Evolutionary conservation across 2,888 invertebrate species (phyloP).

Genomic region (Platycnemis pennipes): DNA sequence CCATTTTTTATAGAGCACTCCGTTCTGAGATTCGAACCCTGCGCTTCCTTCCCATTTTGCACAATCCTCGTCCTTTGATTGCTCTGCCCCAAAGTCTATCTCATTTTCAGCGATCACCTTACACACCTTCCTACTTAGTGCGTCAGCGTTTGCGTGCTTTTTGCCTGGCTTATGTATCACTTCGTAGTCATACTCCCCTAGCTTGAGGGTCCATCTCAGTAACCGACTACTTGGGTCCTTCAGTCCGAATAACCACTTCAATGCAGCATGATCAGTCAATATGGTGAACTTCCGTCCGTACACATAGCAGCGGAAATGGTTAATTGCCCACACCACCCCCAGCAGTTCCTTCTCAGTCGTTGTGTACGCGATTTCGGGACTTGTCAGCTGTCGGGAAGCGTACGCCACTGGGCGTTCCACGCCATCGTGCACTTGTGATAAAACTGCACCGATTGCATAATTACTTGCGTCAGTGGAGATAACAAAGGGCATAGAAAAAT

Average conservation of each 20-base stretch:
- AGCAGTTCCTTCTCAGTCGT: too few relatives aligned
- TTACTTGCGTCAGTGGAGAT: too few relatives aligned
- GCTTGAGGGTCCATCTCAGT: background rate
- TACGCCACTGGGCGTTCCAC: background rate
- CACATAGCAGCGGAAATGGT: background rate
- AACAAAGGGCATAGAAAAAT: too few relatives aligned
- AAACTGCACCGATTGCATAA: background rate
- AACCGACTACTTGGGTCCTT: background rate
- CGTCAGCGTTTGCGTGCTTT: background rate
- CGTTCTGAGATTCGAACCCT: too few relatives aligned
- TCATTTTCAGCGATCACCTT: too few relatives aligned
- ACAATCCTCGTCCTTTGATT: too few relatives aligned
- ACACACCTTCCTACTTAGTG: background rate
- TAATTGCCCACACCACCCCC: background rate
- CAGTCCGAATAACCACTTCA: background rate
- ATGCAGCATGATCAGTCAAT: background rate
- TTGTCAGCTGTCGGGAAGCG: too few relatives aligned
- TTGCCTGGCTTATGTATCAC: background rate
- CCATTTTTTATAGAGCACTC: too few relatives aligned
- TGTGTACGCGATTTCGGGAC: too few relatives aligned
- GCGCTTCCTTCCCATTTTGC: too few relatives aligned
- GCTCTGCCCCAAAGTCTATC: too few relatives aligned
- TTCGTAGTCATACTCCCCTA: background rate
- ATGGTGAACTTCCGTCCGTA: background rate
- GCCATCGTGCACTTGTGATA: background rate